Percentiles rank a stretch among this genome's conserved stretches.
Conservation (phyloP, 2,797 vertebrate species). For the Muscicapa comitata region DNA sequence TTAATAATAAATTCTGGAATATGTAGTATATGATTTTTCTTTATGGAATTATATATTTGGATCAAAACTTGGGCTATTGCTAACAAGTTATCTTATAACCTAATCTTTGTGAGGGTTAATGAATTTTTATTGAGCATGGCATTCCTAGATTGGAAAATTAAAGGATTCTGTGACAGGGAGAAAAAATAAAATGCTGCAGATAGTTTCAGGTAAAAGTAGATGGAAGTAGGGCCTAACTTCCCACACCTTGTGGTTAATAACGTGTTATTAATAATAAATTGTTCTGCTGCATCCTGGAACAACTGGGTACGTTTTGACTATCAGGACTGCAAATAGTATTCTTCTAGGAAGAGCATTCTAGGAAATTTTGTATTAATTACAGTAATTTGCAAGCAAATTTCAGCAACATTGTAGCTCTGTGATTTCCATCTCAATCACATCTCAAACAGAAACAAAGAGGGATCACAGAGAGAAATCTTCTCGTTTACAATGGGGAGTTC, state of each 20-base stretch:
- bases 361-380: background rate
- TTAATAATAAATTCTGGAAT: background rate
- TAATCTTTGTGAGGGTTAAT: background rate
- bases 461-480: background rate
- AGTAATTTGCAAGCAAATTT: background rate
- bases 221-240: background rate
- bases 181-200: background rate
- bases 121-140: background rate
- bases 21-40: background rate
- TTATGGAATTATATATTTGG: background rate
- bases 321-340: background rate
- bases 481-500: background rate
- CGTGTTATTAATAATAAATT: background rate
- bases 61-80: background rate
- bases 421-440: background rate
- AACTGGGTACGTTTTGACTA: background rate
- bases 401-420: background rate
- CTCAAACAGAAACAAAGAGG: background rate
- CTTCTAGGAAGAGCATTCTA: background rate
- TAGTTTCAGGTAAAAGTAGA: background rate
- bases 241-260: background rate
- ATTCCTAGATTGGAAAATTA: background rate
- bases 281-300: background rate
- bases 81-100: background rate
- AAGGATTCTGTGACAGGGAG: background rate